Conservation (phyloP, 2,113 vertebrate species). For the Micromys minutus region DNA sequence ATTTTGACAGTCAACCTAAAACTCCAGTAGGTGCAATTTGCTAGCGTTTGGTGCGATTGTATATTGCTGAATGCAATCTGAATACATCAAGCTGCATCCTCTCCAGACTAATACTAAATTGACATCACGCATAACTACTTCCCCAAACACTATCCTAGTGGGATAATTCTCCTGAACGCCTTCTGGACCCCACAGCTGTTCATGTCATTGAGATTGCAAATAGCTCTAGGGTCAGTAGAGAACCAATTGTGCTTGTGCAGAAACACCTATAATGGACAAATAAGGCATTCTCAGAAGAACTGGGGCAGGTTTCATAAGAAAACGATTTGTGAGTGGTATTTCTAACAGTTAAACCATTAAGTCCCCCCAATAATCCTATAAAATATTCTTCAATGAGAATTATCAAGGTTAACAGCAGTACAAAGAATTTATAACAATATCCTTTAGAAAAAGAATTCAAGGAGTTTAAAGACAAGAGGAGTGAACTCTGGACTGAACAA, state of each 20-base stretch:
- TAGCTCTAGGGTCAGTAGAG: not conserved
- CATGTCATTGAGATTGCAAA: not conserved
- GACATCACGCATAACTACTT: not conserved
- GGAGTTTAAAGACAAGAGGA: not conserved
- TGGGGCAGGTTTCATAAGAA: slow-evolving; percentile 10
- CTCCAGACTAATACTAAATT: not conserved
- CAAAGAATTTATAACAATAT: not conserved
- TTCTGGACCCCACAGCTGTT: slow-evolving; percentile 42
- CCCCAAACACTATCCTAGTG: not conserved
- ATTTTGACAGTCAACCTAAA: not conserved
- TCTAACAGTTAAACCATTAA: not conserved
- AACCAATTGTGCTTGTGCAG: not conserved
- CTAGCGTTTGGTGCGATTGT: no score
- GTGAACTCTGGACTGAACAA: not conserved
- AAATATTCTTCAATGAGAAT: not conserved
- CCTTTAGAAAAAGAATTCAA: not conserved
- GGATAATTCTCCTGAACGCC: not conserved
- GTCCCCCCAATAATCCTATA: not conserved
- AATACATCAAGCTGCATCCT: not conserved
- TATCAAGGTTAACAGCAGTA: no score
- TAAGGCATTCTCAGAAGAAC: slow-evolving; percentile 7
- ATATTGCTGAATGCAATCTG: not conserved
- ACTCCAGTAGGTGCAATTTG: not conserved
- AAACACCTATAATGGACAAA: not conserved
- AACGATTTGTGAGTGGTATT: not conserved